phyloP scores from a whole-genome alignment of 2,797 vertebrate species.

The Neosalanx taihuensis region DNA sequence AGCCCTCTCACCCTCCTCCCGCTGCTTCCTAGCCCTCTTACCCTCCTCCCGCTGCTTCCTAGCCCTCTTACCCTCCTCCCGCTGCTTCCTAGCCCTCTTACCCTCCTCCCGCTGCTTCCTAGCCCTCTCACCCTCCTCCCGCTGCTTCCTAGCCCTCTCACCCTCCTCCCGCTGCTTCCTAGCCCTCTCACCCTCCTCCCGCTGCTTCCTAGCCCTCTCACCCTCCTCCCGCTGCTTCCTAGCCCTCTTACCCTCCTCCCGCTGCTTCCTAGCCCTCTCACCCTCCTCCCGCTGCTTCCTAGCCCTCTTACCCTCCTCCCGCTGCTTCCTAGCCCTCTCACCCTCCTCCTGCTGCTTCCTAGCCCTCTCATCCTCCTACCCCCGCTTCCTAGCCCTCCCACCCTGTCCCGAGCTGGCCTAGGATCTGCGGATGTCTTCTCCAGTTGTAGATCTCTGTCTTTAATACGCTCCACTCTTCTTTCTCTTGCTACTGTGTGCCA shows the following conservation, averaged over 20 bases:
- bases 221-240: slow-evolving; percentile 22
- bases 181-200: too few relatives aligned
- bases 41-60: slow-evolving; percentile 37
- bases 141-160: neutral
- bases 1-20: too few relatives aligned
- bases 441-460: too few relatives aligned
- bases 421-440: neutral
- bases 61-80: slow-evolving; percentile 19
- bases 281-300: slow-evolving; percentile 37
- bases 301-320: slow-evolving; percentile 19
- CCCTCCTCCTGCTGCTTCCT: too few relatives aligned
- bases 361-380: neutral
- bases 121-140: neutral
- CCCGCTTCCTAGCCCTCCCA: neutral
- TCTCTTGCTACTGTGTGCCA: neutral
- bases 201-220: slow-evolving; percentile 4
- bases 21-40: slow-evolving; percentile 22
- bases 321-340: slow-evolving; percentile 7
- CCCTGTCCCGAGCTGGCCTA: slow-evolving; percentile 34
- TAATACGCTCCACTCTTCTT: neutral
- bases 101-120: too few relatives aligned
- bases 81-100: slow-evolving; percentile 5
- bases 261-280: slow-evolving; percentile 23
- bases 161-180: slow-evolving; percentile 43
- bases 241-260: too few relatives aligned